phyloP scores from a whole-genome alignment of 2,113 vertebrate species.

The Potamarius usumacintae region DNA sequence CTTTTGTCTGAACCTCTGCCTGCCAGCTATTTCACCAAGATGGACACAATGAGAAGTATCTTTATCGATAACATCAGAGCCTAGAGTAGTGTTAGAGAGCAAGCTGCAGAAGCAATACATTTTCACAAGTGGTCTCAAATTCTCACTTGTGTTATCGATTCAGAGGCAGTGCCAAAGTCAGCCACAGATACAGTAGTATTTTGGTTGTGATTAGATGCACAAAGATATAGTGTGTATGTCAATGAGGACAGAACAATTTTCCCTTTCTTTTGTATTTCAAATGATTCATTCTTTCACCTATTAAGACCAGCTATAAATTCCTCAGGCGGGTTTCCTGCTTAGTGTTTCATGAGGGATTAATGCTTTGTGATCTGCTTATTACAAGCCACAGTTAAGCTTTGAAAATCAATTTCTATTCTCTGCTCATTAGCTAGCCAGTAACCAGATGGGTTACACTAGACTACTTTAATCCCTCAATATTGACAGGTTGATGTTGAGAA shows the following conservation, averaged over 20 bases:
- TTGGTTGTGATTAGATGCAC: background rate
- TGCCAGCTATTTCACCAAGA: slow-evolving; percentile 10
- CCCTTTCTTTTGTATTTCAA: background rate
- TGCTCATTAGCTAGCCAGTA: background rate
- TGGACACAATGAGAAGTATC: slow-evolving; percentile 15
- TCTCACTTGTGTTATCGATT: slow-evolving; percentile 24
- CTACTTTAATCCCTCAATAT: slow-evolving; percentile 6
- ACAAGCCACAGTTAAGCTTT: background rate
- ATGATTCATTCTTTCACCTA: background rate
- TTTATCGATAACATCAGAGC: slow-evolving; percentile 33
- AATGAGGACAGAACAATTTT: background rate
- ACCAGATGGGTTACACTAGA: background rate
- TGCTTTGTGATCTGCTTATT: background rate
- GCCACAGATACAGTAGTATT: background rate
- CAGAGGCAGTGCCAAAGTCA: background rate
- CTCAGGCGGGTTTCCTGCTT: background rate
- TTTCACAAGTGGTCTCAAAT: slow-evolving; percentile 10
- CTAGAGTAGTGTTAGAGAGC: slow-evolving; percentile 33
- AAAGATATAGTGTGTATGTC: background rate
- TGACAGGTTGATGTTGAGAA: background rate
- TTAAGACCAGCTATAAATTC: background rate
- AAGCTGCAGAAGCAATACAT: slow-evolving; percentile 24
- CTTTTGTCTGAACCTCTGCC: slow-evolving; percentile 31
- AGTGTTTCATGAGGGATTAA: background rate
- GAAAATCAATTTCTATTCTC: slow-evolving; percentile 1